A percentile compares a stretch with the other conserved stretches of the same genome.
These are phyloP conservation scores for Thymelicus lineola DNA, from an alignment of 2,888 invertebrate species.

Conservation along the genomic window DNA sequence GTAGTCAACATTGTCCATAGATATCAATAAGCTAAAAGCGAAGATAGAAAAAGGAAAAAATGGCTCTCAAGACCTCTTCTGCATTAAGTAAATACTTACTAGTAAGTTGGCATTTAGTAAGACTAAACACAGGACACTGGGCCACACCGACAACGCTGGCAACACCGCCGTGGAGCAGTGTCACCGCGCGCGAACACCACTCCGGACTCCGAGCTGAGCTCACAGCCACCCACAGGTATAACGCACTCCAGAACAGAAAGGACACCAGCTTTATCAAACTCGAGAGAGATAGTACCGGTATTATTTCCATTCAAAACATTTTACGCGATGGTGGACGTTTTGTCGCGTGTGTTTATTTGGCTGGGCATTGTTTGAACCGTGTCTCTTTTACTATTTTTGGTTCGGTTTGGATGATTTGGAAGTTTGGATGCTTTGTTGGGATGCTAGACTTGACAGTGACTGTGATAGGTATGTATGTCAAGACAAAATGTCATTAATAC, in stretches of 20 bases:
- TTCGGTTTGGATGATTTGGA: too few species aligned
- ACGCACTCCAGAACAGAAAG: constrained; percentile 66
- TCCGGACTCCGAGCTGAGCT: constrained; percentile 57
- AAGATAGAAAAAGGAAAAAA: too few species aligned
- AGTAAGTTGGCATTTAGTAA: constrained; percentile 56
- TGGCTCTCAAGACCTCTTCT: too few species aligned
- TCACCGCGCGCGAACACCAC: constrained; percentile 67
- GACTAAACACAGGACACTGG: constrained; percentile 60
- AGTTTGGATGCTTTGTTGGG: neutral
- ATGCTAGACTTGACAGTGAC: neutral
- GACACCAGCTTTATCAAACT: constrained; percentile 64
- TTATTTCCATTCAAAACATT: constrained; percentile 55
- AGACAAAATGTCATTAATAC: neutral
- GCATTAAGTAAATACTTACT: constrained; percentile 54
- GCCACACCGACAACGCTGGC: constrained; percentile 60
- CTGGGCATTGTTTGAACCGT: neutral
- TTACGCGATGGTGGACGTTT: neutral
- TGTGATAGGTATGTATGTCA: neutral
- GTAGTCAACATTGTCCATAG: too few species aligned
- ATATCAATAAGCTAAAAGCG: too few species aligned
- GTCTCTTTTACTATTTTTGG: too few species aligned
- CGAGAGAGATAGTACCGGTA: constrained; percentile 55
- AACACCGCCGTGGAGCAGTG: constrained; percentile 68
- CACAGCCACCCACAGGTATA: constrained; percentile 57
- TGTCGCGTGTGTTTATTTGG: neutral